A percentile compares a stretch with the other conserved stretches of the same genome.
Conservation (phyloP, 2,888 invertebrate genomes). For the Dryobota labecula region DNA sequence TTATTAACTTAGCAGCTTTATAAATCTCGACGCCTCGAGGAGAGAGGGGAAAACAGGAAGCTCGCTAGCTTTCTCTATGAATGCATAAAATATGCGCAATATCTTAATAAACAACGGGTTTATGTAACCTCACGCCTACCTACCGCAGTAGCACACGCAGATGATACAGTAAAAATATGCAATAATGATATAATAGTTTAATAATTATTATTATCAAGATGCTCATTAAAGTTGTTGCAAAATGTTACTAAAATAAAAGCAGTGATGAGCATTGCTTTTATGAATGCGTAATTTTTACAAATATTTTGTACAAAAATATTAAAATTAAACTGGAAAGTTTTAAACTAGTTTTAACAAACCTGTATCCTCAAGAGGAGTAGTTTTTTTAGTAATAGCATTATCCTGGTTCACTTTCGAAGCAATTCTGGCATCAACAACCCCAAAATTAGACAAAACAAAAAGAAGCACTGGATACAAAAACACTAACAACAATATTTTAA, state of each 20-base stretch:
- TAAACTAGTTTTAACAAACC: constrained; percentile 26
- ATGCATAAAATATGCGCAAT: constrained; percentile 46
- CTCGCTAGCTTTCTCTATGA: constrained; percentile 45
- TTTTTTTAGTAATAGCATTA: constrained; percentile 13
- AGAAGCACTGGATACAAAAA: constrained; percentile 20
- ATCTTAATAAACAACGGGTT: constrained; percentile 41
- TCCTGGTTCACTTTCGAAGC: background rate
- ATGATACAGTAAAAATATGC: constrained; percentile 19
- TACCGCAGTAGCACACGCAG: background rate
- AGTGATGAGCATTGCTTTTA: background rate
- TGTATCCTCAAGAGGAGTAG: constrained; percentile 17
- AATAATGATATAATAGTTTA: background rate
- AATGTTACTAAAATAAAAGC: background rate
- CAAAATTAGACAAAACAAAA: constrained; percentile 12
- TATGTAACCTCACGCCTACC: constrained; percentile 39
- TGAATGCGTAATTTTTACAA: background rate
- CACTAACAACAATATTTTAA: constrained; percentile 32
- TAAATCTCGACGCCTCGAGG: background rate
- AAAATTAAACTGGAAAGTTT: background rate
- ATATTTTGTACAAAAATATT: background rate
- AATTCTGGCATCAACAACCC: constrained; percentile 3
- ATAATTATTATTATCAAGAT: constrained; percentile 1
- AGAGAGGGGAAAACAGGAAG: constrained; percentile 43
- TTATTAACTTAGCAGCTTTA: background rate
- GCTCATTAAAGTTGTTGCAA: background rate